A percentile compares a stretch with the other conserved stretches of the same genome.
Conservation (phyloP, 1,140 invertebrate species). For the Papilio polytes region DNA sequence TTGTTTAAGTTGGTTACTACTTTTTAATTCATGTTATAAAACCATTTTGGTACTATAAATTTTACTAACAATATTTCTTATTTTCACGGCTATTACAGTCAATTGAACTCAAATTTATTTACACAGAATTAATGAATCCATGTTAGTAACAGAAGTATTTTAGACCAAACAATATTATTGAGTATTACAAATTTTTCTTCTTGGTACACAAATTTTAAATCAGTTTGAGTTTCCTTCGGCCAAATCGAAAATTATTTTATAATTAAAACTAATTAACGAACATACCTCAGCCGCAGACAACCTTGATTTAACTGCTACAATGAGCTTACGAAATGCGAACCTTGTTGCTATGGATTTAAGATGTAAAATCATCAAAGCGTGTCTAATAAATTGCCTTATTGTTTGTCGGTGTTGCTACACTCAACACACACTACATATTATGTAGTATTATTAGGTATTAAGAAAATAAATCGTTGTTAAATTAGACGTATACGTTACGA, state of each 20-base stretch:
- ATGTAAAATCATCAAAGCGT: conserved; percentile 36
- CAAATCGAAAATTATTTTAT: neutral
- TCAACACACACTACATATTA: neutral
- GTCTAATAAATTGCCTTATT: conserved; percentile 36
- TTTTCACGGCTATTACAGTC: too few species aligned
- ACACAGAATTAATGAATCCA: too few species aligned
- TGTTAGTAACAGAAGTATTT: too few species aligned
- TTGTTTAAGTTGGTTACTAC: neutral
- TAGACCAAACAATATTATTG: too few species aligned
- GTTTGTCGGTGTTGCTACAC: conserved; percentile 18
- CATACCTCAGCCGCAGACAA: conserved; percentile 12
- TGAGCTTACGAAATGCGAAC: conserved; percentile 21
- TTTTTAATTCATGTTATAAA: neutral
- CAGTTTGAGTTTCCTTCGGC: neutral
- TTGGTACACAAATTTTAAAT: neutral
- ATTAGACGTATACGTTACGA: neutral
- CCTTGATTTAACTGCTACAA: conserved; percentile 20
- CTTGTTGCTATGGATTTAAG: conserved; percentile 26
- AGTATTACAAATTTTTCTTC: neutral
- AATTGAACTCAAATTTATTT: too few species aligned
- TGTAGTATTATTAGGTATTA: neutral
- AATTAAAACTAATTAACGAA: conserved; percentile 16
- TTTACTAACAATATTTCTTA: too few species aligned
- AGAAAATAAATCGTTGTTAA: neutral
- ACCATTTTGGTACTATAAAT: too few species aligned